Percentiles rank a stretch among this genome's conserved stretches.
These are phyloP conservation scores for Diadophis punctatus DNA, from an alignment of 2,113 vertebrate genomes.

Conservation along the genomic window DNA sequence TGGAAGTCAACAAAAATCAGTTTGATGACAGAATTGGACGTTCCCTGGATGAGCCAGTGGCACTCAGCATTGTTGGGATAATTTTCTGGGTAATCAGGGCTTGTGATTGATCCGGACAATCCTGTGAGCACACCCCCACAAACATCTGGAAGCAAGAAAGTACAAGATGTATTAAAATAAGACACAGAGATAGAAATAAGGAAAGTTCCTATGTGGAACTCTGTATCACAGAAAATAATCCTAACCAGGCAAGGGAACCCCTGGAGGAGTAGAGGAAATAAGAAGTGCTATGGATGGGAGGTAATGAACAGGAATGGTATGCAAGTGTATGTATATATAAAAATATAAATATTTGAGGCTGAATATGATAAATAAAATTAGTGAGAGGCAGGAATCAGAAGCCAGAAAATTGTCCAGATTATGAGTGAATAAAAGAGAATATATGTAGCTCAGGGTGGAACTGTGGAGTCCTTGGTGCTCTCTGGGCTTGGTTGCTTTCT, in stretches of 20 bases:
- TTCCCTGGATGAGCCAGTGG: slow-evolving; percentile 83
- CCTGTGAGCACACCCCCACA: slow-evolving; percentile 89
- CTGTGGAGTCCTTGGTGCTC: too few species aligned
- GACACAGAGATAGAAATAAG: not conserved
- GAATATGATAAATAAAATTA: not conserved
- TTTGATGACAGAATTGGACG: slow-evolving; percentile 70
- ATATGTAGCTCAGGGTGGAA: not conserved
- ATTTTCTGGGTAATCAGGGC: slow-evolving; percentile 87
- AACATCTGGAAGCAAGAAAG: slow-evolving; percentile 72
- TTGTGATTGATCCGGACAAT: slow-evolving; percentile 89
- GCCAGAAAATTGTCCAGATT: not conserved
- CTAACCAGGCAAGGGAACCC: not conserved
- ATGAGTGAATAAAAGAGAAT: not conserved
- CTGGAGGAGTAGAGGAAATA: not conserved
- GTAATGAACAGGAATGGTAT: not conserved
- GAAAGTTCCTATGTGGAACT: not conserved
- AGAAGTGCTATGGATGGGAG: not conserved
- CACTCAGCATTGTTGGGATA: slow-evolving; percentile 92
- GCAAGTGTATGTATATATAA: not conserved
- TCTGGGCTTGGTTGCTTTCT: too few species aligned
- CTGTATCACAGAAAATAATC: not conserved
- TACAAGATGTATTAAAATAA: not conserved
- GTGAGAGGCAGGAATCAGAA: not conserved
- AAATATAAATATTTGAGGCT: not conserved
- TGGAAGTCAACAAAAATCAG: slow-evolving; percentile 92